Conservation (phyloP, 1,140 invertebrate genomes). For the Gerris buenoi region DNA sequence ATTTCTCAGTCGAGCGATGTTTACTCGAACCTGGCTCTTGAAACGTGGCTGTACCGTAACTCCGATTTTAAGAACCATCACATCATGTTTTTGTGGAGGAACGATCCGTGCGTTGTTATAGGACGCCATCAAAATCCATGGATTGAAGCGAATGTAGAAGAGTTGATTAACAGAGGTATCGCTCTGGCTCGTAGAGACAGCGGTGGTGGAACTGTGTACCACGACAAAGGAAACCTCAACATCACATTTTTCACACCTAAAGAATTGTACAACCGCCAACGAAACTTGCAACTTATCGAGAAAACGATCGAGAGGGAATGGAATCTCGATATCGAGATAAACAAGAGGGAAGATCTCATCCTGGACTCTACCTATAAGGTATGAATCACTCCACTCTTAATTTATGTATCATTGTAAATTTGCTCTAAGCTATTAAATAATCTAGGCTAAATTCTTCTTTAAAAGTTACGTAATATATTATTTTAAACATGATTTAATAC, state of each 20-base stretch:
- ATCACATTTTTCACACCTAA: slow-evolving; percentile 72
- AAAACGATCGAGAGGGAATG: slow-evolving; percentile 62
- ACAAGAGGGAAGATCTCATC: slow-evolving; percentile 66
- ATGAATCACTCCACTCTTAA: too few relatives aligned
- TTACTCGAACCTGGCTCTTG: slow-evolving; percentile 78
- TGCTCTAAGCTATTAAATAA: too few relatives aligned
- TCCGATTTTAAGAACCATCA: slow-evolving; percentile 65
- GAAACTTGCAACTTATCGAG: slow-evolving; percentile 72
- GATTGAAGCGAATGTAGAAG: slow-evolving; percentile 62
- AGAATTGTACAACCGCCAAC: slow-evolving; percentile 60
- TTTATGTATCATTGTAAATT: too few relatives aligned
- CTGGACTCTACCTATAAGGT: slow-evolving; percentile 68
- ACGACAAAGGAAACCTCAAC: slow-evolving; percentile 87
- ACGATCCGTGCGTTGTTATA: slow-evolving; percentile 84
- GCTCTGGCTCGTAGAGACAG: slow-evolving; percentile 72
- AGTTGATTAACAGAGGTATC: slow-evolving; percentile 43
- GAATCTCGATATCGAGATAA: slow-evolving; percentile 55
- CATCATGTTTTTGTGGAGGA: slow-evolving; percentile 77
- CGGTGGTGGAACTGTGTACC: slow-evolving; percentile 93
- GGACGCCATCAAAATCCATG: slow-evolving; percentile 95
- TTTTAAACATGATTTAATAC: too few relatives aligned
- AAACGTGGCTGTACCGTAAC: slow-evolving; percentile 86
- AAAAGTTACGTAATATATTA: too few relatives aligned
- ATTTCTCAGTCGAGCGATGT: slow-evolving; percentile 82
- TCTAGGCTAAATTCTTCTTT: too few relatives aligned